Conservation (phyloP, 2,888 invertebrate genomes). For the Machimus atricapillus region DNA sequence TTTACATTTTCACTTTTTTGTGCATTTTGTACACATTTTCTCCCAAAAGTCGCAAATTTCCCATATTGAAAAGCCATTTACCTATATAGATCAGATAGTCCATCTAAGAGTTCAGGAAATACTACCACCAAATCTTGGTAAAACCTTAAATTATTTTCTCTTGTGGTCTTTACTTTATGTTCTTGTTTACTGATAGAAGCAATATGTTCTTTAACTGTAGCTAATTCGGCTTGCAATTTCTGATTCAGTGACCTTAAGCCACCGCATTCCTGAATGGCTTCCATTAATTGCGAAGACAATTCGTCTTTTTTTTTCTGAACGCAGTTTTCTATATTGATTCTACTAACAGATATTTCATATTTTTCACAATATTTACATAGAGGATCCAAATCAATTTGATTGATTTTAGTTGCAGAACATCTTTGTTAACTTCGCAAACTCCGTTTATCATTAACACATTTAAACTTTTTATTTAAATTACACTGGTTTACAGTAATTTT, state of each 20-base stretch:
- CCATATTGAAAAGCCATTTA: not conserved
- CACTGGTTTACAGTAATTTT: no score
- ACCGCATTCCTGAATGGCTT: slow-evolving; percentile 67
- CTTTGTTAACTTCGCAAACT: not conserved
- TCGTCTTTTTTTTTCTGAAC: slow-evolving; percentile 66
- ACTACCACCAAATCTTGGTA: not conserved
- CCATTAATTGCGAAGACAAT: slow-evolving; percentile 68
- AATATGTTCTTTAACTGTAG: not conserved
- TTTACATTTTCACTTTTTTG: not conserved
- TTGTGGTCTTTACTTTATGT: not conserved
- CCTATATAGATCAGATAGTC: not conserved
- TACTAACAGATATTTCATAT: not conserved
- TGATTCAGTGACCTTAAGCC: slow-evolving; percentile 57
- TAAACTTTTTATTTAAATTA: slow-evolving; percentile 44
- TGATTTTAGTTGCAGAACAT: not conserved
- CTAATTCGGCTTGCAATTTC: not conserved
- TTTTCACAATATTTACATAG: not conserved
- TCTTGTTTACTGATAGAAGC: not conserved
- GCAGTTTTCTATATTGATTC: not conserved
- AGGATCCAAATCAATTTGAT: not conserved
- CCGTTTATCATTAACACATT: not conserved
- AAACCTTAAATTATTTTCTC: not conserved
- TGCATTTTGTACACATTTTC: not conserved
- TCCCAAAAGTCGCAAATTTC: not conserved
- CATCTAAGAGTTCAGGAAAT: not conserved